phyloP scores from a whole-genome alignment of 2,797 vertebrate species.

The Apogon hyalosoma region DNA sequence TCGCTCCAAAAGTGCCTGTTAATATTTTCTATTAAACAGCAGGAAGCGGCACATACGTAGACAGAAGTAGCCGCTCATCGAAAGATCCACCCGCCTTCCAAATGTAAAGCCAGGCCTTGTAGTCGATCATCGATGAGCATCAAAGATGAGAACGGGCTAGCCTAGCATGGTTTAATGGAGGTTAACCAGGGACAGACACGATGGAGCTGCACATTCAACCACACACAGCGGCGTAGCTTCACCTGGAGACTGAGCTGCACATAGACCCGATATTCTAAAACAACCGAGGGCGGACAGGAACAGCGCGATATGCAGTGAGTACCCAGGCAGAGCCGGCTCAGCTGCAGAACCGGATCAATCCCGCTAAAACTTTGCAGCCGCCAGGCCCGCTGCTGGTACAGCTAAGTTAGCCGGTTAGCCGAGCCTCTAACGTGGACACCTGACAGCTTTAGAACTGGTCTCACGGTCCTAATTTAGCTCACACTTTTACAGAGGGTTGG shows the following conservation, averaged over 20 bases:
- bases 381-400: slow-evolving; percentile 28
- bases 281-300: slow-evolving; percentile 16
- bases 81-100: neutral
- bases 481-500: too few species aligned
- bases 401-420: slow-evolving; percentile 60
- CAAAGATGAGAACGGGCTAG: slow-evolving; percentile 30
- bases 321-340: fast-evolving
- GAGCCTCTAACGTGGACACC: neutral
- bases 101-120: slow-evolving; percentile 17
- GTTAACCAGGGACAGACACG: slow-evolving; percentile 29
- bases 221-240: slow-evolving; percentile 15
- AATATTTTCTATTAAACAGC: neutral
- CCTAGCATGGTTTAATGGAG: slow-evolving; percentile 38
- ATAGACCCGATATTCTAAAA: neutral
- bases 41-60: neutral
- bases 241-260: neutral
- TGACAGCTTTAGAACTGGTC: neutral
- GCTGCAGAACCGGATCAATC: neutral
- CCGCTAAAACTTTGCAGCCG: slow-evolving; percentile 47
- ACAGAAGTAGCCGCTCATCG: neutral
- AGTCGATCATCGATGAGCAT: slow-evolving; percentile 34
- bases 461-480: neutral
- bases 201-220: slow-evolving; percentile 38
- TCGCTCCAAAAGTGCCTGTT: too few species aligned
- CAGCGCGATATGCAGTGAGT: slow-evolving; percentile 78